These are phyloP conservation scores for Megaleporinus macrocephalus DNA, from an alignment of 2,113 vertebrate genomes.

Conservation along the genomic window DNA sequence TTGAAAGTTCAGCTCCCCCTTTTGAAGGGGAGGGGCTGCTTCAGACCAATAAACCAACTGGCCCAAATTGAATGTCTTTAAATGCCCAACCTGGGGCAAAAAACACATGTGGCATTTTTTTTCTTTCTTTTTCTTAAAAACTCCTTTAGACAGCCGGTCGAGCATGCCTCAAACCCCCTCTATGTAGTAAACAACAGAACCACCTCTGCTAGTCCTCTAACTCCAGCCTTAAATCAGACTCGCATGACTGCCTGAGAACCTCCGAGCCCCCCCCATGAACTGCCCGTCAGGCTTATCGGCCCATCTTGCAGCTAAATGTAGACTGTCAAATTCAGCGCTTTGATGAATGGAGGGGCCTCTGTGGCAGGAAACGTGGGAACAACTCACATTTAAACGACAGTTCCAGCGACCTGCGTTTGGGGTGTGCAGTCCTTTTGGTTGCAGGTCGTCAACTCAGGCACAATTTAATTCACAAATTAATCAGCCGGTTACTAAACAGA, in stretches of 20 bases:
- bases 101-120: slow-evolving; percentile 64
- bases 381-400: slow-evolving; percentile 66
- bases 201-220: slow-evolving; percentile 25
- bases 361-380: slow-evolving; percentile 73
- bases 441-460: background rate
- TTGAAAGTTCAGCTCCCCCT: too few relatives aligned
- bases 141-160: background rate
- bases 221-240: slow-evolving; percentile 67
- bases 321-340: slow-evolving; percentile 65
- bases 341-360: slow-evolving; percentile 69
- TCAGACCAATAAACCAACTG: slow-evolving; percentile 70
- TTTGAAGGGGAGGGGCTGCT: slow-evolving; percentile 64
- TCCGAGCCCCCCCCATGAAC: slow-evolving; percentile 61
- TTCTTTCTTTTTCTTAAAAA: background rate
- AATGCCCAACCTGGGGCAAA: slow-evolving; percentile 47
- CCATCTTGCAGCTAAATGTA: slow-evolving; percentile 63
- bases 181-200: slow-evolving; percentile 8
- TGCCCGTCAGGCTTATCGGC: slow-evolving; percentile 64
- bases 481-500: too few relatives aligned
- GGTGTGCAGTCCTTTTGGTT: background rate
- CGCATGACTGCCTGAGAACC: slow-evolving; percentile 66
- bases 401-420: slow-evolving; percentile 52
- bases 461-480: background rate
- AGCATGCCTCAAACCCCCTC: slow-evolving; percentile 46
- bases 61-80: slow-evolving; percentile 61